These are phyloP conservation scores for Orchesella cincta DNA, from an alignment of 1,140 invertebrate genomes.

Conservation along the genomic window DNA sequence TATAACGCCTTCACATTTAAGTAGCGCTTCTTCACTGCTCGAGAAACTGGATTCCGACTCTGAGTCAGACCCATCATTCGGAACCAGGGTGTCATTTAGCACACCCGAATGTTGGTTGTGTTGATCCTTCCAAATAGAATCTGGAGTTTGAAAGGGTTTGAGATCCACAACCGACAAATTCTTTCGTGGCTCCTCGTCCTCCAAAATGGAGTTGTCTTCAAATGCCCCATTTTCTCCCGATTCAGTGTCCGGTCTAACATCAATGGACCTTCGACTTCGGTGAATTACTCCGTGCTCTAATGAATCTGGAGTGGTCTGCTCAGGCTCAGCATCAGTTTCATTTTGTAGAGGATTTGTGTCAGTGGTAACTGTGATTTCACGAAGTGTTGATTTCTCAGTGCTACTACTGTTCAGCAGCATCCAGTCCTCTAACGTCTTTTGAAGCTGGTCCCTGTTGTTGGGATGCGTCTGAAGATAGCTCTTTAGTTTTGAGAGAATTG, in stretches of 20 bases:
- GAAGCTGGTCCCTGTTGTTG: slow-evolving; percentile 34
- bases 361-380: neutral
- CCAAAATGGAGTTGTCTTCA: slow-evolving; percentile 59
- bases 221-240: slow-evolving; percentile 59
- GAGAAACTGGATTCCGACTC: slow-evolving; percentile 80
- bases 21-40: slow-evolving; percentile 71
- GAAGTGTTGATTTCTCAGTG: neutral
- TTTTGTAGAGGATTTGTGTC: neutral
- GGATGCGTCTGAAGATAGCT: slow-evolving; percentile 40
- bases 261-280: slow-evolving; percentile 16
- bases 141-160: slow-evolving; percentile 56
- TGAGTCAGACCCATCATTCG: slow-evolving; percentile 59
- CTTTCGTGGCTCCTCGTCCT: slow-evolving; percentile 56
- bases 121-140: slow-evolving; percentile 51
- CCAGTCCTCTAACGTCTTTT: slow-evolving; percentile 37
- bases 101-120: slow-evolving; percentile 49
- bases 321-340: neutral
- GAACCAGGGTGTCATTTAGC: slow-evolving; percentile 41
- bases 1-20: slow-evolving; percentile 72
- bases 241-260: slow-evolving; percentile 11
- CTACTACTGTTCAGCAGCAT: slow-evolving; percentile 7
- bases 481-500: slow-evolving; percentile 45
- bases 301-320: neutral
- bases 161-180: slow-evolving; percentile 57
- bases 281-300: slow-evolving; percentile 36